Evolutionary conservation across 2,797 vertebrate species (phyloP), one percentile per base, ranked within the genome.

Genomic region (Lemur catta): DNA sequence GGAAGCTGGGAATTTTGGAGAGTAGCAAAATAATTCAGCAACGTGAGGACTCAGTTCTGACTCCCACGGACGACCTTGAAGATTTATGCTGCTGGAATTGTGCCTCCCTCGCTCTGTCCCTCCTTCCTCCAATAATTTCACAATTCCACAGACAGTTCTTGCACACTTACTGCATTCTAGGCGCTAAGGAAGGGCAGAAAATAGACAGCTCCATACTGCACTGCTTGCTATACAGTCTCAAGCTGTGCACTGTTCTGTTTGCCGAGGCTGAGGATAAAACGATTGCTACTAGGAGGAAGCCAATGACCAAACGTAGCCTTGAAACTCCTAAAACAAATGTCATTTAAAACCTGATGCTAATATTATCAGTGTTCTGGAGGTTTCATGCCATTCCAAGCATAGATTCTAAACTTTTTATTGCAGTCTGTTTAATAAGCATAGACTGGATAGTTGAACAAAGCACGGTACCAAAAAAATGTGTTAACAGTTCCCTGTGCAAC

Each of bases 1-100:
- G 67, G 72, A 91, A 84, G 81, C 22, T 30, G 52, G 86, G 80
- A 15, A 57, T 52, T 95, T 55, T 67, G 61, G 81, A 88, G 67
- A 7, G 28, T 1, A 48, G 50, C 30, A 67, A 14, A 50, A 65
- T 33, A 41, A n/a, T 2, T 24, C 17, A 35, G 93, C 59, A 93
- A 18, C 1, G 14, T 1, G 71, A 84, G 48, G n/a, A 22, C 46
- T 46, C 11, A 3, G 18, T 30, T 15, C 6, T 4, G 59, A 63
- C 11, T 43, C 17, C 48, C 6, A 0, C 0, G 1, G 50, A 15
- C 26, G 33, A 11, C 46, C n/a, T 18, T 1, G 59, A 57, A 46
- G 91, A 6, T 17, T 55, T 75, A 14, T 46, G 75, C 41, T 41
- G 4, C 57, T 0, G 20, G 24, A 17, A 0, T 4, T 30, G 12